A percentile compares a stretch with the other conserved stretches of the same genome.
Conservation (phyloP, 2,888 invertebrate genomes). For the Acholoe squamosa region DNA sequence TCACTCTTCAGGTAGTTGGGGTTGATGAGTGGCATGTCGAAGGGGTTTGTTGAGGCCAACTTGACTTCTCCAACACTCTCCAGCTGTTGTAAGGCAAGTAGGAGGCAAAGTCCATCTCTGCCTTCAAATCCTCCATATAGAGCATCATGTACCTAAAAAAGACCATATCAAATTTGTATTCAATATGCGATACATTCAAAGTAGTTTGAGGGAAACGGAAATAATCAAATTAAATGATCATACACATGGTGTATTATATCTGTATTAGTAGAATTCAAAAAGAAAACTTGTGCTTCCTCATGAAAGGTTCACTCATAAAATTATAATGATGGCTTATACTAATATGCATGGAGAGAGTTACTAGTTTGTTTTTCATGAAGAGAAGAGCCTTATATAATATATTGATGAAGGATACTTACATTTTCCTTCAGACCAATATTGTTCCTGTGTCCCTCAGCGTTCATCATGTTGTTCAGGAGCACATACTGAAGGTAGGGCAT, state of each 20-base stretch:
- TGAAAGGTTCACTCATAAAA: too few relatives aligned
- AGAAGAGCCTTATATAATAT: background rate
- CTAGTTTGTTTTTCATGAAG: background rate
- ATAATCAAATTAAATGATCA: too few relatives aligned
- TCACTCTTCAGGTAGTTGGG: background rate
- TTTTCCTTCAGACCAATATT: background rate
- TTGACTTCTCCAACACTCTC: background rate
- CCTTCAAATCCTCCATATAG: conserved; percentile 14
- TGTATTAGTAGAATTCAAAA: too few relatives aligned
- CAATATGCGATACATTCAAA: background rate
- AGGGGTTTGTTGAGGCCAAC: background rate
- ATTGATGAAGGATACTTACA: background rate
- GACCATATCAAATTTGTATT: too few relatives aligned
- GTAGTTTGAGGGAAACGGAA: too few relatives aligned
- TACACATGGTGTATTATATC: too few relatives aligned
- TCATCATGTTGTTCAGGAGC: conserved; percentile 34
- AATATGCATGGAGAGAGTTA: background rate
- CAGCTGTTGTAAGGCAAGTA: background rate
- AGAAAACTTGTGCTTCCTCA: too few relatives aligned
- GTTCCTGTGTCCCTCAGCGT: background rate
- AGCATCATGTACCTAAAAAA: background rate
- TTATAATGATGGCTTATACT: background rate
- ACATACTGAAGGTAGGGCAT: conserved; percentile 68
- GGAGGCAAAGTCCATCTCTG: background rate
- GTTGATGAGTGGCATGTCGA: conserved; percentile 18